Conservation (phyloP, 2,888 invertebrate genomes). For the Abscondita cerata region DNA sequence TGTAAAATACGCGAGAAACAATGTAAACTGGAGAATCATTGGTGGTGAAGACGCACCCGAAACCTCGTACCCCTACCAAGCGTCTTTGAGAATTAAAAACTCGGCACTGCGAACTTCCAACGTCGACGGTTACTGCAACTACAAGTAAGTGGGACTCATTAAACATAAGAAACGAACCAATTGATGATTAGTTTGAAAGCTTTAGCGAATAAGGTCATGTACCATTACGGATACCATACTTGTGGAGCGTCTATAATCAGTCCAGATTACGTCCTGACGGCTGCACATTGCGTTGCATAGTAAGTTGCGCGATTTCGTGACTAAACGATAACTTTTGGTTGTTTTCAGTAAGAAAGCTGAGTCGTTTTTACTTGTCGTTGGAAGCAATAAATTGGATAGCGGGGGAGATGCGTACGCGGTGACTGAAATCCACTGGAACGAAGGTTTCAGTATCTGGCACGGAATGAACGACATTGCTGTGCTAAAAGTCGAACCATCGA, state of each 20-base stretch:
- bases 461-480: slow-evolving; percentile 14
- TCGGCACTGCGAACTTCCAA: not conserved
- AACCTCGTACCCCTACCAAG: slow-evolving; percentile 15
- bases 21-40: slow-evolving; percentile 1
- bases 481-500: not conserved
- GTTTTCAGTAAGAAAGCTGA: slow-evolving; percentile 5
- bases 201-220: not conserved
- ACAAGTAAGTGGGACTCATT: slow-evolving; percentile 2
- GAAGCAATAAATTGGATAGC: slow-evolving; percentile 53
- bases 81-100: not conserved
- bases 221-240: not conserved
- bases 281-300: slow-evolving; percentile 14
- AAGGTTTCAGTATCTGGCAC: not conserved
- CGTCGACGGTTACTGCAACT: not conserved
- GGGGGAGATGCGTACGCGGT: slow-evolving; percentile 59
- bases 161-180: too few relatives aligned
- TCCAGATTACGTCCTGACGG: slow-evolving; percentile 44
- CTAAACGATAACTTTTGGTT: not conserved
- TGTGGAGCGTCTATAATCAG: slow-evolving; percentile 37
- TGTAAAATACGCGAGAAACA: not conserved
- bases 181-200: too few relatives aligned
- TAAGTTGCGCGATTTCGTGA: not conserved
- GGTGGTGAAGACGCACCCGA: slow-evolving; percentile 9
- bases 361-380: slow-evolving; percentile 54
- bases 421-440: slow-evolving; percentile 44